Evolutionary conservation across 1,140 invertebrate species (phyloP), one percentile per base, ranked within the genome.

Genomic region (Lucilia sericata): DNA sequence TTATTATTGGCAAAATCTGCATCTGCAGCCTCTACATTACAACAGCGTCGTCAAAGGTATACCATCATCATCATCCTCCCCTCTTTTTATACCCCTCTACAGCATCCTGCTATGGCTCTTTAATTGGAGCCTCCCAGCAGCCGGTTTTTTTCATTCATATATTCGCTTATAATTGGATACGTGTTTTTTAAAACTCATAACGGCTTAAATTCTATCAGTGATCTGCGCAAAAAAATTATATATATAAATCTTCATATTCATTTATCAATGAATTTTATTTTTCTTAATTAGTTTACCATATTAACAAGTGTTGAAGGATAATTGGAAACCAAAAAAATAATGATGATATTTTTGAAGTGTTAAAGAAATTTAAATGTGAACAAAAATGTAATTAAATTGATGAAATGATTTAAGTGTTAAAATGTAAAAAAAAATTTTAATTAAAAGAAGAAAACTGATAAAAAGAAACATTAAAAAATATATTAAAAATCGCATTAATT

Each of bases 1-100:
- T 55, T 21, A 25, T 14, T 80, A 4, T 51, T 80, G 76, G 76
- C 76, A 0, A 80, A 80, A 80, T 80, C 76, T 21, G 76, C 76
- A 49, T 80, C 76, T 17, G 19, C 76, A 19, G 76, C 76, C 9
- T 80, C 76, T 19, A 49, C 76, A 7, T 49, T 80, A 49, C 76
- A 80, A 51, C 65, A 70, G 19, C 12, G 47, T 25, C 76, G 76
- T 51, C 42, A 21, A 80, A 80, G 76, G 76, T 80, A 80, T 8
- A 70, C 2, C n/a, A 70, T 25, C 65, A 21, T 21, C n/a, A 70
- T 70, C 60, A 21, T 70, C 21, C 19, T 4, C 21, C 51, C 49
- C 13, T 2, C 49, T 12, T 49, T 12, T 55, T 55, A 7, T 55
- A 17, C 17, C 12, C 51, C 25, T 30, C 25, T 30, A 30, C 25